Percentiles rank a stretch among this genome's conserved stretches.
phyloP scores from a whole-genome alignment of 2,797 vertebrate species.

The Sebastes alutus region DNA sequence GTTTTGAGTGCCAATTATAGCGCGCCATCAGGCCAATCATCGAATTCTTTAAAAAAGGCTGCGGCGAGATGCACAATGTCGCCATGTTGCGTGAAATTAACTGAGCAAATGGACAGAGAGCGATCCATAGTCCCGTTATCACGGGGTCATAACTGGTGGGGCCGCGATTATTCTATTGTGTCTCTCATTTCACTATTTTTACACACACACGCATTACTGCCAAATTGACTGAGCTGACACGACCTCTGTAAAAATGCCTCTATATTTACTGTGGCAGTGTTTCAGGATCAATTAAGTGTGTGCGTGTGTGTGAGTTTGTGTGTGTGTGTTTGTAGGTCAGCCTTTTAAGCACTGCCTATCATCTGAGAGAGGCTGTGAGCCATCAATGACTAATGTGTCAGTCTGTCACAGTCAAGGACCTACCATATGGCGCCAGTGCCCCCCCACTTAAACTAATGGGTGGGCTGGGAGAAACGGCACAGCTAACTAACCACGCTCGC shows the following conservation, averaged over 20 bases:
- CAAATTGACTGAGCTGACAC: slow-evolving; percentile 41
- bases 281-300: slow-evolving; percentile 68
- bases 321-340: slow-evolving; percentile 70
- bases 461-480: slow-evolving; percentile 59
- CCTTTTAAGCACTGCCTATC: slow-evolving; percentile 74
- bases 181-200: slow-evolving; percentile 51
- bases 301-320: background rate
- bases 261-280: slow-evolving; percentile 59
- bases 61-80: slow-evolving; percentile 33
- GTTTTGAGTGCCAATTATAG: slow-evolving; percentile 47
- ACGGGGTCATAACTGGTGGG: slow-evolving; percentile 25
- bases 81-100: slow-evolving; percentile 44
- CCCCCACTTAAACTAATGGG: slow-evolving; percentile 71
- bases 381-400: slow-evolving; percentile 83
- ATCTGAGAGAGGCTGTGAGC: slow-evolving; percentile 75
- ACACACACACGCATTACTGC: slow-evolving; percentile 50
- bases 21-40: slow-evolving; percentile 32
- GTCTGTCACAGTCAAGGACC: slow-evolving; percentile 79
- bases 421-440: slow-evolving; percentile 72
- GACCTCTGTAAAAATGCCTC: slow-evolving; percentile 50
- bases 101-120: slow-evolving; percentile 44
- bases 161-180: slow-evolving; percentile 33
- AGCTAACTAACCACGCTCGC: slow-evolving; percentile 56
- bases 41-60: slow-evolving; percentile 27
- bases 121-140: slow-evolving; percentile 27